Evolutionary conservation across 2,888 invertebrate genomes (phyloP).

Genomic region (Pedicia rivosa): DNA sequence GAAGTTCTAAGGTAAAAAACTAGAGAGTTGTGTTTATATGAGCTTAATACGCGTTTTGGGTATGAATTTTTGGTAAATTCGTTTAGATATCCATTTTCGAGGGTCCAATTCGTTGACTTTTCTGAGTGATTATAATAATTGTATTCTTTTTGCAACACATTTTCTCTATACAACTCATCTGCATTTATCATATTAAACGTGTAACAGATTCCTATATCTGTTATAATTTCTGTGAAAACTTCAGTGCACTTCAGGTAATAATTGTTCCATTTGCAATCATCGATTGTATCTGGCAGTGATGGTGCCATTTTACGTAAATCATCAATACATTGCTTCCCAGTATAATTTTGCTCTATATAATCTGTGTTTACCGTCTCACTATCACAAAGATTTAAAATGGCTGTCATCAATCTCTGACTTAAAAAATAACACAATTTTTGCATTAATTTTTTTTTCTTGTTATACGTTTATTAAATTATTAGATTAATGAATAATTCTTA

Average conservation of each 20-base stretch:
- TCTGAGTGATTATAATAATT: constrained; percentile 17
- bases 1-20: too few species aligned
- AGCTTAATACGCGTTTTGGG: constrained; percentile 53
- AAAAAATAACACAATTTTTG: too few species aligned
- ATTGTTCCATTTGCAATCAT: constrained; percentile 41
- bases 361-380: constrained; percentile 28
- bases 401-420: constrained; percentile 25
- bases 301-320: constrained; percentile 38
- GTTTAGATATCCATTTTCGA: constrained; percentile 43
- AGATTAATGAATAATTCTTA: too few species aligned
- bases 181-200: constrained; percentile 48
- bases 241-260: constrained; percentile 35
- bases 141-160: constrained; percentile 26
- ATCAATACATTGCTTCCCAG: constrained; percentile 36
- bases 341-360: constrained; percentile 31
- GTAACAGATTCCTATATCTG: constrained; percentile 55
- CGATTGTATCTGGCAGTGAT: constrained; percentile 36
- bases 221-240: constrained; percentile 44
- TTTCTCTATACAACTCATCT: constrained; percentile 36
- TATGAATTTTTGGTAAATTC: constrained; percentile 41
- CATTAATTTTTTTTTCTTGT: too few species aligned
- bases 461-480: too few species aligned
- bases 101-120: constrained; percentile 37
- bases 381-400: constrained; percentile 42
- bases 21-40: too few species aligned